Conservation (phyloP, 1,140 invertebrate genomes). For the Calycopis cecrops region DNA sequence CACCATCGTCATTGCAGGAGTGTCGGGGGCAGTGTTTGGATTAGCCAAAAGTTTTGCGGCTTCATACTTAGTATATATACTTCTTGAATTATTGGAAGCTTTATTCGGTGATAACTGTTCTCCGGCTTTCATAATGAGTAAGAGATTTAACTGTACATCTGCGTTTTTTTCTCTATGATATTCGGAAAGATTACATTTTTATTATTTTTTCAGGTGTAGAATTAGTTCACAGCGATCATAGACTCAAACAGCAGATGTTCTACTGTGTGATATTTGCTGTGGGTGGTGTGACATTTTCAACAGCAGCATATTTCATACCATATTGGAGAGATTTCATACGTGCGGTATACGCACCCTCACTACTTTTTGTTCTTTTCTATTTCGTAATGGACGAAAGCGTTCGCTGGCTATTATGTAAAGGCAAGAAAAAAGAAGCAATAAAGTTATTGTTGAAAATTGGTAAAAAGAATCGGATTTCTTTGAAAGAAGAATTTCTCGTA, state of each 20-base stretch:
- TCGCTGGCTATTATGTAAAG: constrained; percentile 81
- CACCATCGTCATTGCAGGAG: constrained; percentile 35
- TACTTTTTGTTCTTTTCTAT: constrained; percentile 40
- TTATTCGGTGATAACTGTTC: constrained; percentile 42
- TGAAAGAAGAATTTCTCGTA: constrained; percentile 30
- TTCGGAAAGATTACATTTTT: neutral
- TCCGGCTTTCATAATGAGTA: constrained; percentile 37
- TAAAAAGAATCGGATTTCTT: constrained; percentile 33
- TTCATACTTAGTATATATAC: constrained; percentile 35
- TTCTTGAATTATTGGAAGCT: constrained; percentile 43
- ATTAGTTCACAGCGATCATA: constrained; percentile 35
- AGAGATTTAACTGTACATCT: constrained; percentile 11
- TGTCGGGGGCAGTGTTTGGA: constrained; percentile 37
- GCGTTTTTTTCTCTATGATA: neutral
- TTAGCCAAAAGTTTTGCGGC: constrained; percentile 38
- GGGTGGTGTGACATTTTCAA: constrained; percentile 35
- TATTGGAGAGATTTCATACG: constrained; percentile 49
- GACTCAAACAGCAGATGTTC: constrained; percentile 32
- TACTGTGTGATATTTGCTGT: constrained; percentile 28
- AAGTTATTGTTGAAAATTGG: constrained; percentile 43
- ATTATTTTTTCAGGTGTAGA: constrained; percentile 39
- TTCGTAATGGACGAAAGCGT: constrained; percentile 50
- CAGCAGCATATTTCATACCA: constrained; percentile 35
- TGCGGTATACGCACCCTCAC: constrained; percentile 40
- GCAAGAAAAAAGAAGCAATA: constrained; percentile 38